These are phyloP conservation scores for Climacteris rufus DNA, from an alignment of 2,113 vertebrate species.

Conservation along the genomic window DNA sequence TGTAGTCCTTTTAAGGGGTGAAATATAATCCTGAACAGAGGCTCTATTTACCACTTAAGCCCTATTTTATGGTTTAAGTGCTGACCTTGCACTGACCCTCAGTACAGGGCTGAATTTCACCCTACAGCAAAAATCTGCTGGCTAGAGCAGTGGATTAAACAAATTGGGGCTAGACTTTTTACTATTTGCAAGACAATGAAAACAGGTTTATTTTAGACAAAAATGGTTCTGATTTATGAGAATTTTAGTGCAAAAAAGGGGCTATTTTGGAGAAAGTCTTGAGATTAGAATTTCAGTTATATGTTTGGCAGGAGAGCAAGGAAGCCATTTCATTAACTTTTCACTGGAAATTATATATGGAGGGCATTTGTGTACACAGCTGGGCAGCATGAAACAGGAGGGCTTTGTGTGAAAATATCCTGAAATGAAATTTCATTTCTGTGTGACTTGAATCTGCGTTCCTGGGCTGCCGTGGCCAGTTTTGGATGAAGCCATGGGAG, in stretches of 20 bases:
- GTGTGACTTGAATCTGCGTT: background rate
- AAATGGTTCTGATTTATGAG: constrained; percentile 45
- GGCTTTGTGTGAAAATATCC: constrained; percentile 60
- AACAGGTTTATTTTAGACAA: constrained; percentile 34
- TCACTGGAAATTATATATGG: constrained; percentile 56
- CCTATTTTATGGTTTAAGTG: constrained; percentile 61
- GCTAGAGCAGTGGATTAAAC: constrained; percentile 7
- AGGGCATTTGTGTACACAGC: constrained; percentile 64
- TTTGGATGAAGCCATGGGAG: background rate
- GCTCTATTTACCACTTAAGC: constrained; percentile 57
- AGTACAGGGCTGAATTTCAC: constrained; percentile 39
- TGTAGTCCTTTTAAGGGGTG: constrained; percentile 15
- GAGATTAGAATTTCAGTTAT: constrained; percentile 44
- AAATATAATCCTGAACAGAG: constrained; percentile 55
- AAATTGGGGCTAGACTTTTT: constrained; percentile 23
- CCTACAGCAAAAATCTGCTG: constrained; percentile 18
- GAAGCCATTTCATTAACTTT: constrained; percentile 63
- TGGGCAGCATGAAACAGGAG: constrained; percentile 61
- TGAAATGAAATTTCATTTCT: constrained; percentile 53
- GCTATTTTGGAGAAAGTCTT: constrained; percentile 41
- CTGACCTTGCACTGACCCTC: constrained; percentile 50
- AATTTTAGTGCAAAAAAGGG: constrained; percentile 48
- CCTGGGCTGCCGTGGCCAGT: background rate
- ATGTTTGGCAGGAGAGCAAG: constrained; percentile 49
- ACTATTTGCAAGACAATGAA: constrained; percentile 50